These are phyloP conservation scores for Netelia melanura DNA, from an alignment of 2,888 invertebrate species.

Conservation along the genomic window DNA sequence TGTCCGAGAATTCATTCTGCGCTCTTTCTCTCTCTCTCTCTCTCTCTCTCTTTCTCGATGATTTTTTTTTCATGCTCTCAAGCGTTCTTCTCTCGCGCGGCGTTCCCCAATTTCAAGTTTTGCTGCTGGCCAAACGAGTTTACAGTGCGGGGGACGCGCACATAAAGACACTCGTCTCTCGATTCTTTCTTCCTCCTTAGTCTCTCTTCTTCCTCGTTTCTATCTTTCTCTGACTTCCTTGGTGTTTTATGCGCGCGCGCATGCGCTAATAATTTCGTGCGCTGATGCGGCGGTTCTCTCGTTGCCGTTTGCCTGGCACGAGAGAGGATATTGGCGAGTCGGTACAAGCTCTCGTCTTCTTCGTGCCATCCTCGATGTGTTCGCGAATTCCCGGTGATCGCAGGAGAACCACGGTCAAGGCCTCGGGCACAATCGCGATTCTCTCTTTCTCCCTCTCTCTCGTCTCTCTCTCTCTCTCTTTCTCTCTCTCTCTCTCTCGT, in stretches of 20 bases:
- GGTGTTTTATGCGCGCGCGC: slow-evolving; percentile 7
- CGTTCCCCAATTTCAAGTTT: slow-evolving; percentile 66
- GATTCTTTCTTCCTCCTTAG: slow-evolving; percentile 31
- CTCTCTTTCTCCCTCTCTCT: slow-evolving; percentile 3
- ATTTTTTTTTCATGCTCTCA: slow-evolving; percentile 17
- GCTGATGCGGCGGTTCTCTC: slow-evolving; percentile 41
- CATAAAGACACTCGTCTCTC: slow-evolving; percentile 59
- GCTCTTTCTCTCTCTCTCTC: slow-evolving; percentile 1
- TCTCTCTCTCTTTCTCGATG: not conserved
- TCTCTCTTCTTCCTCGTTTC: slow-evolving; percentile 40
- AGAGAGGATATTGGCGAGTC: slow-evolving; percentile 5
- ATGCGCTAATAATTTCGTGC: slow-evolving; percentile 51
- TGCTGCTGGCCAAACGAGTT: slow-evolving; percentile 64
- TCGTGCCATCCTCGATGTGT: slow-evolving; percentile 26
- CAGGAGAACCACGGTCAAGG: slow-evolving; percentile 80
- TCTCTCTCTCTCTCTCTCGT: slow-evolving; percentile 20
- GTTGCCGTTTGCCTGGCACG: slow-evolving; percentile 3
- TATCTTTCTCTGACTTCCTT: slow-evolving; percentile 16
- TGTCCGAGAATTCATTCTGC: slow-evolving; percentile 40
- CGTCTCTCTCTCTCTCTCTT: slow-evolving; percentile 63
- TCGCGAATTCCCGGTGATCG: slow-evolving; percentile 65
- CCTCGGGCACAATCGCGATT: slow-evolving; percentile 72
- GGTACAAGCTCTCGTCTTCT: slow-evolving; percentile 22
- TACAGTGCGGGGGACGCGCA: slow-evolving; percentile 52
- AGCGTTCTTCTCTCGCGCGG: slow-evolving; percentile 33